Percentiles rank a stretch among this genome's conserved stretches.
Evolutionary conservation across 1,140 invertebrate species (phyloP).

Genomic region (Formica exsecta): DNA sequence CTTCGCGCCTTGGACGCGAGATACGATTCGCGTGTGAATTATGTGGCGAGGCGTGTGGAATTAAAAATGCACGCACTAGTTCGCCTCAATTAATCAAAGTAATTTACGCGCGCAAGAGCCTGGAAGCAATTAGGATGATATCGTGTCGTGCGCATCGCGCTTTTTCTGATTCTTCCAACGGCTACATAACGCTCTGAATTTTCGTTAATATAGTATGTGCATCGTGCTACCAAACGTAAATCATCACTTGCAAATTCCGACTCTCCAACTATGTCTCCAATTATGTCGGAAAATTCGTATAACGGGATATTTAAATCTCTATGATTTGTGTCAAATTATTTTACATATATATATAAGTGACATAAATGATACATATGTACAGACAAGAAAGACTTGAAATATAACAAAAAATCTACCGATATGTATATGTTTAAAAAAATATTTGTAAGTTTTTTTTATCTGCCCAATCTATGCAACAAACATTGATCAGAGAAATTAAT

Average conservation of each 20-base stretch:
- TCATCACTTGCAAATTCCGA: constrained; percentile 14
- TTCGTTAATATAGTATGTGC: neutral
- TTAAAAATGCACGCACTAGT: constrained; percentile 61
- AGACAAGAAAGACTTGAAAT: no score
- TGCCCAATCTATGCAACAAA: constrained; percentile 31
- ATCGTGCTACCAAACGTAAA: neutral
- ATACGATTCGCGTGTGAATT: constrained; percentile 54
- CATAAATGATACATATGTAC: neutral
- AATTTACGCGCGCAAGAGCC: constrained; percentile 63
- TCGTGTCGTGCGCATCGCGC: constrained; percentile 52
- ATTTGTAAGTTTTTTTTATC: neutral
- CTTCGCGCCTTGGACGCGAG: constrained; percentile 64
- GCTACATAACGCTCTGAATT: neutral
- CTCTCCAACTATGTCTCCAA: neutral
- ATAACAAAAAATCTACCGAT: neutral
- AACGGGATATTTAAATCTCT: neutral
- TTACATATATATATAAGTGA: neutral
- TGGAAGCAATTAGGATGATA: constrained; percentile 62
- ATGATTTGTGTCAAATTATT: constrained; percentile 2
- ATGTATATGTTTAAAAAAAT: neutral
- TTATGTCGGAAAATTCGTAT: neutral
- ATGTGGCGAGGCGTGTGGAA: constrained; percentile 37
- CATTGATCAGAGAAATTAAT: constrained; percentile 47
- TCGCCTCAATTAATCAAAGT: constrained; percentile 60
- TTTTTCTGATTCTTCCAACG: constrained; percentile 40